Conservation (phyloP, 2,797 vertebrate genomes). For the Aplochiton taeniatus region DNA sequence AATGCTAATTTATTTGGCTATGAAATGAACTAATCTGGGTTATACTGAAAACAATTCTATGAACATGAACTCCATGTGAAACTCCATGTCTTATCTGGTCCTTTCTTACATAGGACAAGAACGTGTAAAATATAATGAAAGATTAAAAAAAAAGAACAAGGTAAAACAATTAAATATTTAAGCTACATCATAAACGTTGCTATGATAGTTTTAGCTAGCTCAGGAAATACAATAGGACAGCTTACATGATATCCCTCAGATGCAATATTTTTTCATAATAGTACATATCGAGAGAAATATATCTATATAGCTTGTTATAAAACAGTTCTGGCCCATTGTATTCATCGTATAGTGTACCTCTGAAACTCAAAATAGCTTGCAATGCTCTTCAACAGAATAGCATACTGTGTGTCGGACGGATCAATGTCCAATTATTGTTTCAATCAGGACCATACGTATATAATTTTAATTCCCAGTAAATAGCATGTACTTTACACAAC, state of each 20-base stretch:
- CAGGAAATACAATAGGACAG: constrained; percentile 49
- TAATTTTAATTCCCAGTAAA: constrained; percentile 61
- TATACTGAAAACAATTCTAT: no score
- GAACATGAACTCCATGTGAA: no score
- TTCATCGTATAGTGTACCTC: constrained; percentile 38
- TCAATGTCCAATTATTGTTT: constrained; percentile 59
- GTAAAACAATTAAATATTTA: constrained; percentile 48
- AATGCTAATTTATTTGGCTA: no score
- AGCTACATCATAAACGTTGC: constrained; percentile 48
- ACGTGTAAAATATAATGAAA: constrained; percentile 51
- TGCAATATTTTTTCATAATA: constrained; percentile 60
- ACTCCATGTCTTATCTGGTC: constrained; percentile 15
- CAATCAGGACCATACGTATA: constrained; percentile 68
- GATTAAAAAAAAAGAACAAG: constrained; percentile 77
- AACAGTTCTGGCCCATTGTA: constrained; percentile 48
- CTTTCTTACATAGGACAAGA: constrained; percentile 12
- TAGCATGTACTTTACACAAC: constrained; percentile 62
- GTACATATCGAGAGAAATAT: constrained; percentile 67
- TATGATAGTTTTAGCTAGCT: constrained; percentile 54
- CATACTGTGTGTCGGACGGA: constrained; percentile 35
- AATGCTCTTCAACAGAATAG: constrained; percentile 65
- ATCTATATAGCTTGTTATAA: constrained; percentile 53
- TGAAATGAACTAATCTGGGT: no score
- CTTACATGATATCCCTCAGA: constrained; percentile 59
- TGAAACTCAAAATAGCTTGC: constrained; percentile 63